phyloP scores from a whole-genome alignment of 2,113 vertebrate species.

The Istiophorus platypterus region DNA sequence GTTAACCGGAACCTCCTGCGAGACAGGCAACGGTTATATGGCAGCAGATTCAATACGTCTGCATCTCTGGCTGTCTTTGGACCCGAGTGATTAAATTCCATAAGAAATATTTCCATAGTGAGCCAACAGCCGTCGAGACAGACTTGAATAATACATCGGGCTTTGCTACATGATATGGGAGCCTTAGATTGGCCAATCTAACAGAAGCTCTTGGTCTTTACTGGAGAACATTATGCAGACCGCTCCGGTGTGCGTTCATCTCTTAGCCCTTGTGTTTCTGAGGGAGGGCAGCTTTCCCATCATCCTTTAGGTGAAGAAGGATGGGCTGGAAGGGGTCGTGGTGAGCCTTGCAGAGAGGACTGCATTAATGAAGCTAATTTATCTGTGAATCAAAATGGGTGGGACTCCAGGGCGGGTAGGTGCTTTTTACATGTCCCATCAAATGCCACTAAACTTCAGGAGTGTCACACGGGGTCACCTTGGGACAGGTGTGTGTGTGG shows the following conservation, averaged over 20 bases:
- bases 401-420: conserved; percentile 52
- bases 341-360: conserved; percentile 61
- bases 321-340: conserved; percentile 63
- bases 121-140: conserved; percentile 62
- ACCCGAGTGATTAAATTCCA: conserved; percentile 74
- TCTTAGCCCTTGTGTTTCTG: conserved; percentile 54
- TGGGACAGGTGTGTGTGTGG: conserved; percentile 68
- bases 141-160: conserved; percentile 77
- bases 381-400: conserved; percentile 73
- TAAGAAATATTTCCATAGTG: conserved; percentile 70
- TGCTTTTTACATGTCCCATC: conserved; percentile 78
- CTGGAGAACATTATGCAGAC: conserved; percentile 67
- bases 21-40: conserved; percentile 37
- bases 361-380: conserved; percentile 81
- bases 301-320: conserved; percentile 73
- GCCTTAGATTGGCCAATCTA: conserved; percentile 49
- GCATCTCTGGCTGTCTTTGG: conserved; percentile 67
- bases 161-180: conserved; percentile 68
- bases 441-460: conserved; percentile 75
- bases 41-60: conserved; percentile 65
- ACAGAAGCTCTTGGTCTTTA: conserved; percentile 42
- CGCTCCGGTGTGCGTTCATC: conserved; percentile 44
- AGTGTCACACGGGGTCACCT: conserved; percentile 75
- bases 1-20: conserved; percentile 52
- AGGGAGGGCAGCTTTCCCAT: conserved; percentile 71